These are phyloP conservation scores for Anaspis maculata DNA, from an alignment of 2,888 invertebrate genomes.

Conservation along the genomic window DNA sequence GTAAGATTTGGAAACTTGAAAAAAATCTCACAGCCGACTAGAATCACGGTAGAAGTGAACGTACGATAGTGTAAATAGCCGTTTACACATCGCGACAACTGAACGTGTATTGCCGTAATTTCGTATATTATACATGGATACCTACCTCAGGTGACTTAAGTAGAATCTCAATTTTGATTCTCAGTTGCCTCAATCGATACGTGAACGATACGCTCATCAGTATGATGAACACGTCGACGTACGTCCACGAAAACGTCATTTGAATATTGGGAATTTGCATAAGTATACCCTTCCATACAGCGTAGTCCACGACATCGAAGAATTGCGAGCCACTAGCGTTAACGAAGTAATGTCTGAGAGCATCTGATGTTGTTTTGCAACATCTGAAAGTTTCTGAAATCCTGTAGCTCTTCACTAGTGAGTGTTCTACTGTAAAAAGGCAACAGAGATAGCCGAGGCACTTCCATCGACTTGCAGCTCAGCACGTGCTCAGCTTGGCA, in stretches of 20 bases:
- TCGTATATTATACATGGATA: too few species aligned
- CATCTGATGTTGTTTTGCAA: slow-evolving; percentile 3
- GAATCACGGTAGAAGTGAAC: too few species aligned
- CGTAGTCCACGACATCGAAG: slow-evolving; percentile 3
- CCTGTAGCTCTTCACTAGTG: background rate
- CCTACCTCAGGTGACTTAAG: slow-evolving; percentile 1
- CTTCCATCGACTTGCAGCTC: too few species aligned
- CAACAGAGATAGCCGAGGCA: background rate
- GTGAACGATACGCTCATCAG: slow-evolving; percentile 8
- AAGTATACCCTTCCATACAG: slow-evolving; percentile 6
- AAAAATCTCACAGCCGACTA: too few species aligned
- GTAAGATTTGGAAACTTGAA: too few species aligned
- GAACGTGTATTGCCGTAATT: too few species aligned
- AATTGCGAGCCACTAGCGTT: slow-evolving; percentile 2
- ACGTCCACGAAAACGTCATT: slow-evolving; percentile 8
- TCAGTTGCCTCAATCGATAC: slow-evolving; percentile 3
- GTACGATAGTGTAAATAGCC: background rate
- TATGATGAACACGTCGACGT: slow-evolving; percentile 9
- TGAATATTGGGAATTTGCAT: slow-evolving; percentile 4
- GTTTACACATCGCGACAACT: slow-evolving; percentile 1
- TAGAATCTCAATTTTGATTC: slow-evolving; percentile 3
- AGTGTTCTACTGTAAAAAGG: slow-evolving; percentile 8
- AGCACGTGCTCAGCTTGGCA: too few species aligned
- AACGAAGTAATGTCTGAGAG: slow-evolving; percentile 3
- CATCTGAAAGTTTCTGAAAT: background rate